phyloP scores from a whole-genome alignment of 1,140 invertebrate species.

The Lepidostoma basale region DNA sequence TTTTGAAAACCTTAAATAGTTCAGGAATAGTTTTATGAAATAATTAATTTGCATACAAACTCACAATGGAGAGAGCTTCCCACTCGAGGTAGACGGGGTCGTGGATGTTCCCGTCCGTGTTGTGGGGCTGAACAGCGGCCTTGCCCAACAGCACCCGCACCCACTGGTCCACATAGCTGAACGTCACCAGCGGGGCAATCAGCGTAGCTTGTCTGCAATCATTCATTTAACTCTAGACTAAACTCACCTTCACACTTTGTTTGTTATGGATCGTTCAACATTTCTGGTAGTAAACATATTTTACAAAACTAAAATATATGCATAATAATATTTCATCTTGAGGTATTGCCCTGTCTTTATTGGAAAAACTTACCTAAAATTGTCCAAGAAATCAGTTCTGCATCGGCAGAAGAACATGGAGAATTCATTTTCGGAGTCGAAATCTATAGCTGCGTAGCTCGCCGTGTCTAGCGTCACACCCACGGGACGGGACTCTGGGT shows the following conservation, averaged over 20 bases:
- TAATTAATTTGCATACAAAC: slow-evolving; percentile 48
- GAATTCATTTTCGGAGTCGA: slow-evolving; percentile 91
- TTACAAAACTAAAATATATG: background rate
- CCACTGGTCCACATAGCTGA: slow-evolving; percentile 82
- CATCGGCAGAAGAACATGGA: slow-evolving; percentile 79
- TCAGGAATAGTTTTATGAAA: too few relatives aligned
- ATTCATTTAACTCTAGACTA: too few relatives aligned
- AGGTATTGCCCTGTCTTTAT: too few relatives aligned
- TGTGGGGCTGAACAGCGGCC: slow-evolving; percentile 53
- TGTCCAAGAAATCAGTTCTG: slow-evolving; percentile 77
- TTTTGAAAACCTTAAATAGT: background rate
- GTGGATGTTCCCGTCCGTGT: slow-evolving; percentile 56
- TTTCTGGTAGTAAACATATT: too few relatives aligned
- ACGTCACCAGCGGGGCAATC: slow-evolving; percentile 82
- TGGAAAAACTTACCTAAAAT: slow-evolving; percentile 62
- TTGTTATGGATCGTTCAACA: too few relatives aligned
- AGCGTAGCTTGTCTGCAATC: slow-evolving; percentile 73
- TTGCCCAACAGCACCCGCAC: slow-evolving; percentile 69
- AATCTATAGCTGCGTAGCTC: slow-evolving; percentile 81
- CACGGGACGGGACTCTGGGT: slow-evolving; percentile 54
- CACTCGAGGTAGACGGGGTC: slow-evolving; percentile 81
- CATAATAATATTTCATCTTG: too few relatives aligned
- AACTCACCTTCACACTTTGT: too few relatives aligned
- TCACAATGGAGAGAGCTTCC: slow-evolving; percentile 73
- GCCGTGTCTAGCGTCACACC: slow-evolving; percentile 64